Evolutionary conservation across 2,888 invertebrate species (phyloP).

Genomic region (Laspeyria flexula): DNA sequence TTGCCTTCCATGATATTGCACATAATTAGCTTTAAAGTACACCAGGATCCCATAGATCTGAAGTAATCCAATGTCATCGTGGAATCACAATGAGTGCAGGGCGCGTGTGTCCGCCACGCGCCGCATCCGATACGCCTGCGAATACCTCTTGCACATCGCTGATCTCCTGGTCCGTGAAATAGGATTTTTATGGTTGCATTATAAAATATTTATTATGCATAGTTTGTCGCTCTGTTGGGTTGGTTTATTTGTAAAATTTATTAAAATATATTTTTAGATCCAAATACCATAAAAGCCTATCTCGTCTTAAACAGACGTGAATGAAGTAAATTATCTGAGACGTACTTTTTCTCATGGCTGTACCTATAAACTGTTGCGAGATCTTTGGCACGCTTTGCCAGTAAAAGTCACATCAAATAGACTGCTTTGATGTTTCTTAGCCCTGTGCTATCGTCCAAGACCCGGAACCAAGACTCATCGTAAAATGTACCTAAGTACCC

Average conservation of each 20-base stretch:
- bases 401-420: no score
- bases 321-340: no score
- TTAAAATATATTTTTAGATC: no score
- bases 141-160: slow-evolving; percentile 50
- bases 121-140: slow-evolving; percentile 44
- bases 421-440: no score
- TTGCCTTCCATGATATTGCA: background rate
- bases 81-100: slow-evolving; percentile 13
- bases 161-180: slow-evolving; percentile 64
- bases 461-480: no score
- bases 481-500: no score
- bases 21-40: slow-evolving; percentile 13
- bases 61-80: slow-evolving; percentile 15
- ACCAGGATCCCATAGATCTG: slow-evolving; percentile 17
- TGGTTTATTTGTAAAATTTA: slow-evolving; percentile 12
- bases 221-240: slow-evolving; percentile 37
- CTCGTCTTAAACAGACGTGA: no score
- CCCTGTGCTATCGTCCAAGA: no score
- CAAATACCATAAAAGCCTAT: no score
- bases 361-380: no score
- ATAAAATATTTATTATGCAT: slow-evolving; percentile 33
- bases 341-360: no score
- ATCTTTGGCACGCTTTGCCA: no score
- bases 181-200: slow-evolving; percentile 45
- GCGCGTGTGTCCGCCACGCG: slow-evolving; percentile 42